Percentiles rank a stretch among this genome's conserved stretches.
These are phyloP conservation scores for Porites rus DNA, from an alignment of 92 coral and sea anemone genomes.

Conservation along the genomic window DNA sequence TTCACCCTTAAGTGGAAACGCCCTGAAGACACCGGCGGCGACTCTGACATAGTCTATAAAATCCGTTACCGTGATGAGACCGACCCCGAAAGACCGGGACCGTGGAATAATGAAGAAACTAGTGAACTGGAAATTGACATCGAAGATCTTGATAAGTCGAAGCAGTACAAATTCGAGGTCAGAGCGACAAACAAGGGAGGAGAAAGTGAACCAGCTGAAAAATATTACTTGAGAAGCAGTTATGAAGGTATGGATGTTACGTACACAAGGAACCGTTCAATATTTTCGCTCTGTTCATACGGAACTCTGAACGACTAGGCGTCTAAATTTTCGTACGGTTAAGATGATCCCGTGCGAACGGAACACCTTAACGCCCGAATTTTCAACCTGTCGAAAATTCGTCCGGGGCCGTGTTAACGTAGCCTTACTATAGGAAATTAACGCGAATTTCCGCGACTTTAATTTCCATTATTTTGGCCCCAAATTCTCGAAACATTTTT, in stretches of 20 bases:
- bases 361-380: too few relatives aligned
- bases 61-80: constrained; percentile 25
- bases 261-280: too few relatives aligned
- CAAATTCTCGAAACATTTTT: too few relatives aligned
- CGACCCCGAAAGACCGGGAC: background rate
- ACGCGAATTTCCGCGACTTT: too few relatives aligned
- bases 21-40: constrained; percentile 71
- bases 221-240: background rate
- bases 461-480: too few relatives aligned
- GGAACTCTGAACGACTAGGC: too few relatives aligned
- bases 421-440: too few relatives aligned
- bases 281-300: too few relatives aligned
- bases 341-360: too few relatives aligned
- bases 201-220: constrained; percentile 42
- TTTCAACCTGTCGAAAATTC: too few relatives aligned
- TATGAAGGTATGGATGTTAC: background rate
- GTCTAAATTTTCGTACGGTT: too few relatives aligned
- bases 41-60: constrained; percentile 51
- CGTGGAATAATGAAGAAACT: constrained; percentile 3
- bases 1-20: constrained; percentile 70
- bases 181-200: constrained; percentile 63
- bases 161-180: constrained; percentile 58
- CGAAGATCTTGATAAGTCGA: background rate
- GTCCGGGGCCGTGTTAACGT: too few relatives aligned
- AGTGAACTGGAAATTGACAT: background rate